Conservation (phyloP, 2,888 invertebrate genomes). For the Tetanocera ferruginea region DNA sequence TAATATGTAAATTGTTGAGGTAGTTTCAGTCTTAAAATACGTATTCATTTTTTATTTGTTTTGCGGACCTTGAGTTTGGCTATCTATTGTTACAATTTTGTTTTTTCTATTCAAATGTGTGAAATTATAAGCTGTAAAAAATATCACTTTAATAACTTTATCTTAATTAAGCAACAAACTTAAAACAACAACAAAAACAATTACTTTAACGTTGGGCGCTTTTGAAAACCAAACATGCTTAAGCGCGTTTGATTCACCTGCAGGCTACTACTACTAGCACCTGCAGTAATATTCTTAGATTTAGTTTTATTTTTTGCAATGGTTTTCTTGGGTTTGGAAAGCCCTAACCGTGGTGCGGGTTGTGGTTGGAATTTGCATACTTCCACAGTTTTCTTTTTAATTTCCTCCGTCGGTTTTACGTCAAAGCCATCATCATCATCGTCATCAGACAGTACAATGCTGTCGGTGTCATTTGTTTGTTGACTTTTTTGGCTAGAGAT, state of each 20-base stretch:
- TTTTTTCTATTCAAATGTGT: too few relatives aligned
- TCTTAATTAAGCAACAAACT: neutral
- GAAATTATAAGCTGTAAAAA: neutral
- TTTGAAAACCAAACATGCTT: conserved; percentile 79
- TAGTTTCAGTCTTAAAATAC: too few relatives aligned
- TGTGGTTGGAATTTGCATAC: conserved; percentile 34
- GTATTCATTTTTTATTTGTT: too few relatives aligned
- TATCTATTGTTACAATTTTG: too few relatives aligned
- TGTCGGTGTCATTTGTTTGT: conserved; percentile 19
- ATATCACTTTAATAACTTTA: conserved; percentile 15
- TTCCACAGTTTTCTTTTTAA: conserved; percentile 6
- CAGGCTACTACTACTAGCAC: conserved; percentile 18
- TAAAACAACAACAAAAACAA: conserved; percentile 22
- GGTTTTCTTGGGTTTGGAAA: conserved; percentile 41
- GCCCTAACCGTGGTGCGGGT: conserved; percentile 52
- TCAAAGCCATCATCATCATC: conserved; percentile 32
- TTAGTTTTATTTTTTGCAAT: conserved; percentile 47
- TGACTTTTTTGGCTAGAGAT: neutral
- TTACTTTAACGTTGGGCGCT: conserved; percentile 71
- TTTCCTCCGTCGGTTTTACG: neutral
- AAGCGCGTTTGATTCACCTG: conserved; percentile 72
- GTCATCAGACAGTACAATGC: conserved; percentile 49
- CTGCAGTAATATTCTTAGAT: conserved; percentile 36
- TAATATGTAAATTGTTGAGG: too few relatives aligned
- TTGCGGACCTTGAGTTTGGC: too few relatives aligned